phyloP scores from a whole-genome alignment of 2,113 vertebrate genomes.

The Poicephalus gulielmi region DNA sequence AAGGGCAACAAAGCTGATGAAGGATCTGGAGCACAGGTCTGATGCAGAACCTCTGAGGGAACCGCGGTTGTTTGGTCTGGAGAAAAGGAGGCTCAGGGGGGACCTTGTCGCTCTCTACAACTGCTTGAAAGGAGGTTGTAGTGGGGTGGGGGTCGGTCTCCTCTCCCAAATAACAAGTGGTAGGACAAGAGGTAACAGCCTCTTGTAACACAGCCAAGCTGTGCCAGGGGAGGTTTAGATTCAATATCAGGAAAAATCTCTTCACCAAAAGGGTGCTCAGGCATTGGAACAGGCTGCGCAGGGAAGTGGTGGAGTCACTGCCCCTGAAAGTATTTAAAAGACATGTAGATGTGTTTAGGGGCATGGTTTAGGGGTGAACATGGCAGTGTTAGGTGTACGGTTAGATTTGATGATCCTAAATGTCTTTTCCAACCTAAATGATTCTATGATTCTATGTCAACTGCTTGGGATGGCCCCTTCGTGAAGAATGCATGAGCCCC shows the following conservation, averaged over 20 bases:
- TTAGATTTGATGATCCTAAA: neutral
- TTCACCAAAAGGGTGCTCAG: neutral
- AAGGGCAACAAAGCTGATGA: rapidly evolving
- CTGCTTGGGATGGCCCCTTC: neutral
- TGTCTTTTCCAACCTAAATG: neutral
- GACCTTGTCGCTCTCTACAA: neutral
- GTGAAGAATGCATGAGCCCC: rapidly evolving
- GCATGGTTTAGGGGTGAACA: neutral
- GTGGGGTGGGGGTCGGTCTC: rapidly evolving
- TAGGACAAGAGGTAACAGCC: neutral
- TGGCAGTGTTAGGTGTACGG: neutral
- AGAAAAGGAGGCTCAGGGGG: neutral
- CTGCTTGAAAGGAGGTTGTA: neutral
- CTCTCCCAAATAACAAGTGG: neutral
- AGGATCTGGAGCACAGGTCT: neutral
- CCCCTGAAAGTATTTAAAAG: neutral
- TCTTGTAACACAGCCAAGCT: neutral
- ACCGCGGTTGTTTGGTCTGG: neutral
- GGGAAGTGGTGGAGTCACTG: neutral
- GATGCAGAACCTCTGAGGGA: neutral
- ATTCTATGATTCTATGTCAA: neutral
- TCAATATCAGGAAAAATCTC: neutral
- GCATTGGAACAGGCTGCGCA: neutral
- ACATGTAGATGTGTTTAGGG: neutral
- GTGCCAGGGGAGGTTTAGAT: neutral